Evolutionary conservation across 2,888 invertebrate genomes (phyloP).

Genomic region (Spisula solida): DNA sequence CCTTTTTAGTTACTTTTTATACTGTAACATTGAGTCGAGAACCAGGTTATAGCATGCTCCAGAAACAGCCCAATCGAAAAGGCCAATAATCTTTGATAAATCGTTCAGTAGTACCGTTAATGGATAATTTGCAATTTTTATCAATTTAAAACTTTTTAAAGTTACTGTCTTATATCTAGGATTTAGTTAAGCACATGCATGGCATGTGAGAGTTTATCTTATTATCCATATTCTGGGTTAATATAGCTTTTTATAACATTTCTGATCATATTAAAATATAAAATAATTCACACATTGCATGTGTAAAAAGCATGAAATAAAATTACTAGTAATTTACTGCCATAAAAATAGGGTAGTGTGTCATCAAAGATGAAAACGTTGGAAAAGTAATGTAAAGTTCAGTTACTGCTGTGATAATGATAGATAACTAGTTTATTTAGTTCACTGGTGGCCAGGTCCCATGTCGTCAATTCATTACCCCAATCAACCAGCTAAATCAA

Average conservation of each 20-base stretch:
- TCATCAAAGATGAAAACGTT: not conserved
- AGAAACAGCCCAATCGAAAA: too few species aligned
- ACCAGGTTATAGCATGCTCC: too few species aligned
- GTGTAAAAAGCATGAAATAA: conserved; percentile 1
- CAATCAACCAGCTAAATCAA: not conserved
- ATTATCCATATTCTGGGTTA: not conserved
- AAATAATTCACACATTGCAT: not conserved
- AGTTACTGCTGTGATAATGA: not conserved
- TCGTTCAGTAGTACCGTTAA: not conserved
- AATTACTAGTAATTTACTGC: not conserved
- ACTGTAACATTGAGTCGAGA: too few species aligned
- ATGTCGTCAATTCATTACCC: not conserved
- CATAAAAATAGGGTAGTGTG: not conserved
- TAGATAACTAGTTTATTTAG: not conserved
- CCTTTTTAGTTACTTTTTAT: too few species aligned
- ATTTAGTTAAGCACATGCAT: not conserved
- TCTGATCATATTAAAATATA: not conserved
- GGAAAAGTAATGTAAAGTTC: not conserved
- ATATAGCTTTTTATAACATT: not conserved
- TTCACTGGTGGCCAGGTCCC: not conserved
- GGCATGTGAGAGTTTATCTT: not conserved
- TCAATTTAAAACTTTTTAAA: not conserved
- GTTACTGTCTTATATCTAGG: not conserved
- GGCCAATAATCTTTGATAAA: too few species aligned
- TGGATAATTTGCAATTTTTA: not conserved